Evolutionary conservation across 1,140 invertebrate species (phyloP).

Genomic region (Sarcophaga bullata): DNA sequence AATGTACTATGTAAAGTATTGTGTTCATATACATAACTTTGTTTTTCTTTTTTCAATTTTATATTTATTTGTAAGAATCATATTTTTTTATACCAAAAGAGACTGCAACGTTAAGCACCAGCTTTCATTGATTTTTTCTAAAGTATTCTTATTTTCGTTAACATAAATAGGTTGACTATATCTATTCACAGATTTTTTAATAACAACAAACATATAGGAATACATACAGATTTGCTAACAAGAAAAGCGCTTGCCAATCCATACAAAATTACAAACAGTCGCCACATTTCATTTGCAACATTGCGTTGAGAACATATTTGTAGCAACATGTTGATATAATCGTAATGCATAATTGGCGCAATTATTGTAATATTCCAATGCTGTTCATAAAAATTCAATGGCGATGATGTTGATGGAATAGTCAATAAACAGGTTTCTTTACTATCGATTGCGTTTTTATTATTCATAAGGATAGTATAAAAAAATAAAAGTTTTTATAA

Average conservation of each 20-base stretch:
- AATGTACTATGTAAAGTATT: too few species aligned
- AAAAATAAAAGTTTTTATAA: too few species aligned
- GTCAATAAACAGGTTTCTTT: neutral
- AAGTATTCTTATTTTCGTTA: too few species aligned
- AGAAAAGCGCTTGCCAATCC: slow-evolving; percentile 51
- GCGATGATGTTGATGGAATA: neutral
- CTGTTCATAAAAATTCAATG: neutral
- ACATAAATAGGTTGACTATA: too few species aligned
- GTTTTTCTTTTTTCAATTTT: too few species aligned
- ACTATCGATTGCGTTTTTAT: neutral
- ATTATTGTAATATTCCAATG: slow-evolving; percentile 20
- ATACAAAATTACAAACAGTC: slow-evolving; percentile 52
- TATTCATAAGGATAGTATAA: neutral
- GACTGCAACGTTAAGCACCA: too few species aligned
- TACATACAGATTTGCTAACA: slow-evolving; percentile 52
- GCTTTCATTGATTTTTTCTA: too few species aligned
- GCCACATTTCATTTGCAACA: slow-evolving; percentile 48
- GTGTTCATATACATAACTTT: too few species aligned
- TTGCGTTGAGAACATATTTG: slow-evolving; percentile 49
- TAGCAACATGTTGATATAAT: slow-evolving; percentile 50
- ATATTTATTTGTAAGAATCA: too few species aligned
- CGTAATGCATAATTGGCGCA: neutral
- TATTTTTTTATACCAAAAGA: too few species aligned
- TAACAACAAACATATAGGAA: neutral
- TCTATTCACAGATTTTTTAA: too few species aligned